These are phyloP conservation scores for Cherax destructor DNA, from an alignment of 1,140 invertebrate genomes.

Conservation along the genomic window DNA sequence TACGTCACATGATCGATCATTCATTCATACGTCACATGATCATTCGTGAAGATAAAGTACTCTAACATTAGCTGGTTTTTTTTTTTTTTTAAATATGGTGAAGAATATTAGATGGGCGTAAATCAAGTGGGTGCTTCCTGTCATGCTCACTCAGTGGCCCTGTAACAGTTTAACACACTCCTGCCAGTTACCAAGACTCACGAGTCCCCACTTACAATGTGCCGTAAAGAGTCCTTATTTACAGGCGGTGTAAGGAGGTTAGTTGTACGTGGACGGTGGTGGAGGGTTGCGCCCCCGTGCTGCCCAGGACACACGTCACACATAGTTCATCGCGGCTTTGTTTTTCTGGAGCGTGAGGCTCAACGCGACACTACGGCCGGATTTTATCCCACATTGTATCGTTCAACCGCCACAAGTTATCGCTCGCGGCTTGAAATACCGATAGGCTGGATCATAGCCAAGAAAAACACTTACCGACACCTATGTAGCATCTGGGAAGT, in stretches of 20 bases:
- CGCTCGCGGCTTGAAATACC: not conserved
- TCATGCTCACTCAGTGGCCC: constrained; percentile 27
- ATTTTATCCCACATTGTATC: no score
- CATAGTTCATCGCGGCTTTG: constrained; percentile 54
- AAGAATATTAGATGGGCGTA: not conserved
- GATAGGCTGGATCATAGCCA: not conserved
- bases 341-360: constrained; percentile 42
- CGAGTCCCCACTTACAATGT: no score
- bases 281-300: not conserved
- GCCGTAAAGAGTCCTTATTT: no score
- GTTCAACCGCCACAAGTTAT: not conserved
- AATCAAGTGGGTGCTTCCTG: not conserved
- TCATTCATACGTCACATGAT: no score
- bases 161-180: constrained; percentile 10
- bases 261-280: not conserved
- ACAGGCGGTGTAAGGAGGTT: no score
- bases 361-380: not conserved
- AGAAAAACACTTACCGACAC: not conserved
- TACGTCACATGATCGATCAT: no score
- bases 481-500: no score
- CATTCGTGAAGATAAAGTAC: no score
- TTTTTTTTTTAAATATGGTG: not conserved
- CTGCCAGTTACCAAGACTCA: not conserved
- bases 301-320: constrained; percentile 1
- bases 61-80: no score